phyloP scores from a whole-genome alignment of 2,113 vertebrate genomes.

The Corynorhinus townsendii region DNA sequence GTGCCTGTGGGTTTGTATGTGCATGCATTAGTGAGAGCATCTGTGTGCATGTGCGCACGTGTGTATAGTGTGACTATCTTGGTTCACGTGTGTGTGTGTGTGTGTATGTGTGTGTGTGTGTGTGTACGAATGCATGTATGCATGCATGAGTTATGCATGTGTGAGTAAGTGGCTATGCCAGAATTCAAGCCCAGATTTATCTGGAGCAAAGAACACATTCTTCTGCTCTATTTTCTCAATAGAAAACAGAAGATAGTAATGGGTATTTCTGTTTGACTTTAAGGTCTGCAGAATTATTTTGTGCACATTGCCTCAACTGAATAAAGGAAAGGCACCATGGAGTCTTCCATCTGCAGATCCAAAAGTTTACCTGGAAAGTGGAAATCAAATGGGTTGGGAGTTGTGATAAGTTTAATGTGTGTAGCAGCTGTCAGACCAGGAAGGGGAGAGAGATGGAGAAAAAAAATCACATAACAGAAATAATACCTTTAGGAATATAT shows the following conservation, averaged over 20 bases:
- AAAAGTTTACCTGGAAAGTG: not conserved
- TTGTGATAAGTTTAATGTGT: not conserved
- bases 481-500: not conserved
- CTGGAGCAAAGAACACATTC: not conserved
- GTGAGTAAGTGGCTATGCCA: not conserved
- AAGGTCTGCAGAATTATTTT: not conserved
- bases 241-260: not conserved
- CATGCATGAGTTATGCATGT: not conserved
- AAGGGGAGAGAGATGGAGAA: not conserved
- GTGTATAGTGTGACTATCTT: not conserved
- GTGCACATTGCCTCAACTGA: not conserved
- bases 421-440: not conserved
- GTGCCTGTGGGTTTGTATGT: not conserved
- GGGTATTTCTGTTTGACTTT: not conserved
- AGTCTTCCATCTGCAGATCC: not conserved
- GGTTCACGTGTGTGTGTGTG: not conserved
- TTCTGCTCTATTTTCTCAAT: not conserved
- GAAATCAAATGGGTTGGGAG: not conserved
- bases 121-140: not conserved
- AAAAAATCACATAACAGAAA: not conserved
- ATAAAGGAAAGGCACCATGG: not conserved
- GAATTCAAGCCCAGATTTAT: not conserved
- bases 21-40: no score
- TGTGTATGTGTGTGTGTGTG: no score
- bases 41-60: rapidly evolving